Percentiles rank a stretch among this genome's conserved stretches.
These are phyloP conservation scores for Romanogobio albipinnatus DNA, from an alignment of 2,113 vertebrate genomes.

Conservation along the genomic window DNA sequence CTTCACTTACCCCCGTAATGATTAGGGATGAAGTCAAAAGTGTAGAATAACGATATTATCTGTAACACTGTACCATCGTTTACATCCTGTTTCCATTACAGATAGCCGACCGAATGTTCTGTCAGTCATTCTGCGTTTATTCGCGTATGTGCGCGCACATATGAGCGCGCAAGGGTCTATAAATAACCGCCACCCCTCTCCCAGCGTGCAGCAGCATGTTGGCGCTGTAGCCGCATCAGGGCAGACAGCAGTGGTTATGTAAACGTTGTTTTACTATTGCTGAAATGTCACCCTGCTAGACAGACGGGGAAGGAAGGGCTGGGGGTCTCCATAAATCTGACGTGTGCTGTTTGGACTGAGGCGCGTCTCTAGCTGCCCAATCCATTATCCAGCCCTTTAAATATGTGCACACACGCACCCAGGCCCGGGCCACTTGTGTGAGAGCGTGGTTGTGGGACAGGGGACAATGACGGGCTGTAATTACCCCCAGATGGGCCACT, in stretches of 20 bases:
- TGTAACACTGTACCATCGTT: slow-evolving; percentile 6
- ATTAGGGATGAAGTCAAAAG: slow-evolving; percentile 31
- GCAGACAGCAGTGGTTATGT: slow-evolving; percentile 47
- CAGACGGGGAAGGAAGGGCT: slow-evolving; percentile 51
- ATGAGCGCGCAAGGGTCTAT: slow-evolving; percentile 1
- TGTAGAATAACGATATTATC: slow-evolving; percentile 28
- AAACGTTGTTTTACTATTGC: slow-evolving; percentile 52
- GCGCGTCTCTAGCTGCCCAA: slow-evolving; percentile 53
- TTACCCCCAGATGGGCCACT: slow-evolving; percentile 70
- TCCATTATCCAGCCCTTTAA: slow-evolving; percentile 64
- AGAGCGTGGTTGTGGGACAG: slow-evolving; percentile 56
- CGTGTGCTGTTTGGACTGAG: slow-evolving; percentile 55
- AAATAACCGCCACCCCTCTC: slow-evolving; percentile 26
- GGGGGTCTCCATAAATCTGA: slow-evolving; percentile 66
- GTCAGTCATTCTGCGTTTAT: neutral
- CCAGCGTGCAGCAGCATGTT: slow-evolving; percentile 15
- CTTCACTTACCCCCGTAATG: slow-evolving; percentile 37
- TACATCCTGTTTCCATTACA: slow-evolving; percentile 2
- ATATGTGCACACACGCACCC: slow-evolving; percentile 63
- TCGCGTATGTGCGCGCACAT: slow-evolving; percentile 7
- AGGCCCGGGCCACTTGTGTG: slow-evolving; percentile 58
- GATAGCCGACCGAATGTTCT: neutral
- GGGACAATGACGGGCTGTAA: slow-evolving; percentile 63
- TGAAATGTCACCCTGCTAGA: slow-evolving; percentile 46
- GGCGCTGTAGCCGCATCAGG: slow-evolving; percentile 1